Conservation (phyloP, 2,113 vertebrate species). For the Pteronura brasiliensis region DNA sequence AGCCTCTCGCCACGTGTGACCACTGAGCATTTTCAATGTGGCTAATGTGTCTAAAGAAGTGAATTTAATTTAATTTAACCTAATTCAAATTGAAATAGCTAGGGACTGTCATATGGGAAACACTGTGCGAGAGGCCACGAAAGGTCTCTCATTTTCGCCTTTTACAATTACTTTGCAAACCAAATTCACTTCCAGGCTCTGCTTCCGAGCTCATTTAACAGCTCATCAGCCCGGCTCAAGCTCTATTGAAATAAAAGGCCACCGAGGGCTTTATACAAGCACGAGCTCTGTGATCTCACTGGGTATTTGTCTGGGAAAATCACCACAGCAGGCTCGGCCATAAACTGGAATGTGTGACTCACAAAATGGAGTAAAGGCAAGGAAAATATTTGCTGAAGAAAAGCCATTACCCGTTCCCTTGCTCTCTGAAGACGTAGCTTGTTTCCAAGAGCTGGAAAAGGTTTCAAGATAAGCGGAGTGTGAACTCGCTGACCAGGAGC, state of each 20-base stretch:
- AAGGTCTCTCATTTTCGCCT: neutral
- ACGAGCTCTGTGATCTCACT: neutral
- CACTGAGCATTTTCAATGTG: neutral
- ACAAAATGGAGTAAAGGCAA: neutral
- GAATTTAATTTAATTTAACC: neutral
- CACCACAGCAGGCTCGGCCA: neutral
- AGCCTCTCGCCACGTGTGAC: neutral
- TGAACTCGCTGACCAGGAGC: neutral
- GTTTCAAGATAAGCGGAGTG: neutral
- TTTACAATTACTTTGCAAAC: slow-evolving; percentile 10
- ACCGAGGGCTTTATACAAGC: neutral
- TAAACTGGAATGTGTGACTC: slow-evolving; percentile 22
- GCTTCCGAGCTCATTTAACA: neutral
- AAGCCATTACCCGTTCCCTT: neutral
- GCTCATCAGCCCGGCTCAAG: neutral
- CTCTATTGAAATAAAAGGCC: slow-evolving; percentile 44
- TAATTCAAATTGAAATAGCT: neutral
- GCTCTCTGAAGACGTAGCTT: neutral
- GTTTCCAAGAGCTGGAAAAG: neutral
- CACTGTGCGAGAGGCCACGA: neutral
- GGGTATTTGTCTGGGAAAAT: neutral
- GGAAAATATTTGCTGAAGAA: neutral
- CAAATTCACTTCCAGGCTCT: neutral
- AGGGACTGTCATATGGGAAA: neutral
- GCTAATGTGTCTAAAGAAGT: neutral